phyloP scores from a whole-genome alignment of 2,797 vertebrate genomes.

The Syngnathus rostellatus region DNA sequence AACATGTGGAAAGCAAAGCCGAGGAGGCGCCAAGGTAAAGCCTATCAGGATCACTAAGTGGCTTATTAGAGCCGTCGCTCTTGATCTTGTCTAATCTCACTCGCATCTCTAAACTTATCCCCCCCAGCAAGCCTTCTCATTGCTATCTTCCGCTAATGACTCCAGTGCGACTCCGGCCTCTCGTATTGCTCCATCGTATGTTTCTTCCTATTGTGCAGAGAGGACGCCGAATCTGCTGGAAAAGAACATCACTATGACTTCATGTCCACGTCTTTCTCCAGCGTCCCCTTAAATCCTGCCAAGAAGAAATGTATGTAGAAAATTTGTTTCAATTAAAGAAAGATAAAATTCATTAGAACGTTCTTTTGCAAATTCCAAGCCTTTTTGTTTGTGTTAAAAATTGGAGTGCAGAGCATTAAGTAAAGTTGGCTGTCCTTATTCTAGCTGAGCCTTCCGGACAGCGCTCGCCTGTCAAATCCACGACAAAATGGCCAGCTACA shows the following conservation, averaged over 20 bases:
- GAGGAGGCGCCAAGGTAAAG: constrained; percentile 3
- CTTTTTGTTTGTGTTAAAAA: constrained; percentile 2
- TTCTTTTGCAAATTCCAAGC: background rate
- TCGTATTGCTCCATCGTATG: background rate
- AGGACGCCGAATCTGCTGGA: constrained; percentile 21
- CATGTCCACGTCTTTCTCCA: constrained; percentile 8
- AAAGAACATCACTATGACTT: constrained; percentile 14
- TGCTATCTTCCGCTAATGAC: background rate
- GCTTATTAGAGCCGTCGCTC: background rate
- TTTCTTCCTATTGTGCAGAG: constrained; percentile 18
- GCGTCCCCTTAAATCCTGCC: constrained; percentile 2
- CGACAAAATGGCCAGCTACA: constrained; percentile 37
- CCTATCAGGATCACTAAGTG: background rate
- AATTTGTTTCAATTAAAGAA: background rate
- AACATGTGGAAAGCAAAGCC: background rate
- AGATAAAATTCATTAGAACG: background rate
- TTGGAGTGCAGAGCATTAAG: constrained; percentile 2
- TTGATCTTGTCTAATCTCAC: constrained; percentile 1
- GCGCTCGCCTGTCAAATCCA: constrained; percentile 39
- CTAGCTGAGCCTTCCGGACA: constrained; percentile 38
- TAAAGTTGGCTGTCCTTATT: constrained; percentile 24
- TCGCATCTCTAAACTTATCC: background rate
- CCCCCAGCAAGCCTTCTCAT: background rate
- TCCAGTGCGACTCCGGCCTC: background rate
- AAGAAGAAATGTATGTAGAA: no score